Evolutionary conservation across 37 sponge, comb jelly and placozoan genomes (phyloP).

Genomic region (Petrosia ficiformis): DNA sequence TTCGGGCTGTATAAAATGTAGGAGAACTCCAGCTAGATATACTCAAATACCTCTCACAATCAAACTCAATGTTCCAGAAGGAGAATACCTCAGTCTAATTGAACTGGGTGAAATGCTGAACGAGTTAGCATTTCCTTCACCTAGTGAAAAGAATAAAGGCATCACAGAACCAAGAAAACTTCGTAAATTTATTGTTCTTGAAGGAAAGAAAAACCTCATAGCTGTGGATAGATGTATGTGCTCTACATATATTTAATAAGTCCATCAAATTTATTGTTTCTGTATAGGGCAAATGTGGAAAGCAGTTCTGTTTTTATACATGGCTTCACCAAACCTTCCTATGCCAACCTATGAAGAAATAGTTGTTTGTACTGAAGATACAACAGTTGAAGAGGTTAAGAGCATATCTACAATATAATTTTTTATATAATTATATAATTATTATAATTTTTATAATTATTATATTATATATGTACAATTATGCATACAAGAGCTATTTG

Average conservation of each 20-base stretch:
- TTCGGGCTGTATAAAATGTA: too few species aligned
- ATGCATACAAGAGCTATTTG: too few species aligned
- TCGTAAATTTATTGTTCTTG: background rate
- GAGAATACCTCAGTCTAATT: background rate
- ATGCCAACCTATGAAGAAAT: background rate
- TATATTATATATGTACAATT: background rate
- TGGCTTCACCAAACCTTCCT: background rate
- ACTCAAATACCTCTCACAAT: background rate
- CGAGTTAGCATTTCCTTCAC: background rate
- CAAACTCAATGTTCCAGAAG: background rate
- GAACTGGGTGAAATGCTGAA: slow-evolving; percentile 4
- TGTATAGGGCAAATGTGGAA: background rate
- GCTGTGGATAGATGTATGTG: background rate
- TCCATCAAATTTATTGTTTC: background rate
- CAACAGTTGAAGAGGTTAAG: slow-evolving; percentile 6
- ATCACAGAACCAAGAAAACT: background rate
- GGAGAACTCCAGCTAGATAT: background rate
- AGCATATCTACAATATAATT: too few species aligned
- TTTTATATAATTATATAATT: too few species aligned
- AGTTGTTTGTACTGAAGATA: background rate
- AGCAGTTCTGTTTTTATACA: slow-evolving; percentile 1
- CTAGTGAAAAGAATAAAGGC: background rate
- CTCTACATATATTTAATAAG: background rate
- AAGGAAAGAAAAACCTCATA: background rate
- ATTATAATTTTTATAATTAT: background rate